These are phyloP conservation scores for Sciurus vulgaris DNA, from an alignment of 2,797 vertebrate species.

Conservation along the genomic window DNA sequence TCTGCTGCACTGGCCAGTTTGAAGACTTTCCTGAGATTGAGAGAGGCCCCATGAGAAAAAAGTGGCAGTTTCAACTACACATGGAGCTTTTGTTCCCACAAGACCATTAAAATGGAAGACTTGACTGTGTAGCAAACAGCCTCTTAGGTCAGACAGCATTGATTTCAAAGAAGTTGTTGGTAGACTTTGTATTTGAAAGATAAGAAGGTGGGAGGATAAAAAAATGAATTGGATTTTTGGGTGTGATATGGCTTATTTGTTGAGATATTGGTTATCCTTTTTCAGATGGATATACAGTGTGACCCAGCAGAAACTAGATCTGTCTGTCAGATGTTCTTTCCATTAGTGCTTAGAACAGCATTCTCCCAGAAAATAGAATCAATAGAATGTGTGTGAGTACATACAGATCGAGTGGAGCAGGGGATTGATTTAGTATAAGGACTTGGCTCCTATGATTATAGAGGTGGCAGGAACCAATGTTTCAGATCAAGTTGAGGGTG, in stretches of 20 bases:
- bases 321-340: conserved; percentile 26
- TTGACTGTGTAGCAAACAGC: background rate
- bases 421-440: background rate
- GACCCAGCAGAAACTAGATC: background rate
- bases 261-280: background rate
- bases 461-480: background rate
- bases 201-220: conserved; percentile 33
- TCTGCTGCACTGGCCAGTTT: background rate
- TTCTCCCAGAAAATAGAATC: conserved; percentile 39
- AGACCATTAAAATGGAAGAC: conserved; percentile 3
- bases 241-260: conserved; percentile 3
- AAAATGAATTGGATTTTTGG: background rate
- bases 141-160: conserved; percentile 5
- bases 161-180: conserved; percentile 51
- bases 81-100: background rate
- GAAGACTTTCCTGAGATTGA: background rate
- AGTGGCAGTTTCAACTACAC: conserved; percentile 2
- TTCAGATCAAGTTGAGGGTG: conserved; percentile 8
- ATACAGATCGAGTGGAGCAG: background rate
- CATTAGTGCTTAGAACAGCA: background rate
- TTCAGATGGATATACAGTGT: background rate
- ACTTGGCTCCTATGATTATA: background rate
- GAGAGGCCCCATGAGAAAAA: conserved; percentile 28
- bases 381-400: background rate
- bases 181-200: background rate